Percentiles rank a stretch among this genome's conserved stretches.
Evolutionary conservation across 2,113 vertebrate species (phyloP).

Genomic region (Tetrax tetrax): DNA sequence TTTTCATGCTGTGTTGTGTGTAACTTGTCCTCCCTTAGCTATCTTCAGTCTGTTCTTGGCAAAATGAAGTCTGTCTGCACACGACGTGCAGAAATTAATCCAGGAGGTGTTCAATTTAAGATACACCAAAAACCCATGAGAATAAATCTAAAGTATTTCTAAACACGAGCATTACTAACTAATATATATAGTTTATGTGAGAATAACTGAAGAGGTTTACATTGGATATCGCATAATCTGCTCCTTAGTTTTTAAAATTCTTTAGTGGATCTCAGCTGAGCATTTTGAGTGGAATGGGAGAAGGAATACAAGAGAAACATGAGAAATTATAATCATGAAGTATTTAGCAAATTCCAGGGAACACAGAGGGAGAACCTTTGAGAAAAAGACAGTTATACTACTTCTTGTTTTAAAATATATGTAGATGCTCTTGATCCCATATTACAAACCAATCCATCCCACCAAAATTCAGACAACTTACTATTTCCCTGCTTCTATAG

Average conservation of each 20-base stretch:
- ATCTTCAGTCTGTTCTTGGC: not conserved
- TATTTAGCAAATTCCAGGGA: not conserved
- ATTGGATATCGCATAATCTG: not conserved
- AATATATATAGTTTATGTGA: not conserved
- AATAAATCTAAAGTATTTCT: not conserved
- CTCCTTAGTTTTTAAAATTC: not conserved
- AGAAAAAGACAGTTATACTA: not conserved
- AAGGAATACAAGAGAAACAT: not conserved
- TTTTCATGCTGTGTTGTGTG: not conserved
- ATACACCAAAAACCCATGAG: not conserved
- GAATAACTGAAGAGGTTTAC: accelerated
- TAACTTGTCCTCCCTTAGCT: not conserved
- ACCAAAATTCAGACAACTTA: not conserved
- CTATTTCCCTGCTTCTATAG: not conserved
- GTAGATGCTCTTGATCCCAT: accelerated
- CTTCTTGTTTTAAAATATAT: not conserved
- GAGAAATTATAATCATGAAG: not conserved
- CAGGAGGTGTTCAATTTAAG: not conserved
- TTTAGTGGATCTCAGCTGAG: accelerated
- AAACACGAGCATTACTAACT: not conserved
- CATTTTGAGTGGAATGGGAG: not conserved
- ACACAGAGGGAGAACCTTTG: not conserved
- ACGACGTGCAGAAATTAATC: not conserved
- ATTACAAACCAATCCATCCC: not conserved
- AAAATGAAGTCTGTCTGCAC: not conserved